Percentiles rank a stretch among this genome's conserved stretches.
Conservation (phyloP, 2,888 invertebrate species). For the Hydrotaea diabolus region DNA sequence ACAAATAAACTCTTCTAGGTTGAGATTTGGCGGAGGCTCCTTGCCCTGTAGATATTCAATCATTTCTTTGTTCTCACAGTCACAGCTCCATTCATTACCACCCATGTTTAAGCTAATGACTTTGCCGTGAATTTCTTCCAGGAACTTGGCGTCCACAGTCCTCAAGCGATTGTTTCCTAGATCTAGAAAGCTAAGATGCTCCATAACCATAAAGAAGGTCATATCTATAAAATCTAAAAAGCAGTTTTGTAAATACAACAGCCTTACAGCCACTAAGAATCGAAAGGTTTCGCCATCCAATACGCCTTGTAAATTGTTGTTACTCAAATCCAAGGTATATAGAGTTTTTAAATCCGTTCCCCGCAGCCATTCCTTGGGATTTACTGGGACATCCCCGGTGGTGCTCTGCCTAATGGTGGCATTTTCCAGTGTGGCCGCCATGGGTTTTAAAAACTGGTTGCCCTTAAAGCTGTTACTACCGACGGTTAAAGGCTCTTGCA, state of each 20-base stretch:
- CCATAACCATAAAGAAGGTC: constrained; percentile 11
- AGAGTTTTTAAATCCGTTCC: not conserved
- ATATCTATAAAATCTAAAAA: not conserved
- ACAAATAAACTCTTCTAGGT: constrained; percentile 28
- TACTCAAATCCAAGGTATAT: constrained; percentile 14
- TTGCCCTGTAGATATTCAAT: constrained; percentile 3
- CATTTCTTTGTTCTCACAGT: constrained; percentile 40
- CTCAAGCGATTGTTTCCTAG: constrained; percentile 40
- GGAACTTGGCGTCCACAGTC: constrained; percentile 12
- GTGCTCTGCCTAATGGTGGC: constrained; percentile 12
- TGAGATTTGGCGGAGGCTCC: not conserved
- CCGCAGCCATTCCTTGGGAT: constrained; percentile 41
- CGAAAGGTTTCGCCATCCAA: constrained; percentile 34
- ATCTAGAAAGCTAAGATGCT: constrained; percentile 25
- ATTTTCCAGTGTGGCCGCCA: not conserved
- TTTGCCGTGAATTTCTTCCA: not conserved
- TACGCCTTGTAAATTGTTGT: constrained; percentile 38
- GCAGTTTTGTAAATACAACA: constrained; percentile 40
- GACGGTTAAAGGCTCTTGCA: not conserved
- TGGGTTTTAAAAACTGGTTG: constrained; percentile 3
- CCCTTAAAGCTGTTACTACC: not conserved
- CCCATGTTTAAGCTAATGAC: constrained; percentile 3
- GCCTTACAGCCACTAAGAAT: not conserved
- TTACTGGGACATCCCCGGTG: not conserved
- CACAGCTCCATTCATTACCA: constrained; percentile 49